Evolutionary conservation across 2,888 invertebrate species (phyloP).

Genomic region (Lordiphosa fenestrarum): DNA sequence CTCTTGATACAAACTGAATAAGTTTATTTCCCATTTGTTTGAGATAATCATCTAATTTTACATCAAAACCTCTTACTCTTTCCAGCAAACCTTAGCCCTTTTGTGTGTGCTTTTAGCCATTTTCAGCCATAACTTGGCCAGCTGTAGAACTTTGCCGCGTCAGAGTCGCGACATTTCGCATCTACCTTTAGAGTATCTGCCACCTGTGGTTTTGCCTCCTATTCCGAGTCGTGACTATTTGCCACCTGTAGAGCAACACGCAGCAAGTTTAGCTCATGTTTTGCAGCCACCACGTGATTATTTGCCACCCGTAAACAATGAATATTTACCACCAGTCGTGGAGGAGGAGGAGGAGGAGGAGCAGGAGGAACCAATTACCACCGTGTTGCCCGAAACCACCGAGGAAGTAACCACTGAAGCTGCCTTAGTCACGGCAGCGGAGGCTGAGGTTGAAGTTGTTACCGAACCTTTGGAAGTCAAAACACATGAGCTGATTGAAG

Average conservation of each 20-base stretch:
- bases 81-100: background rate
- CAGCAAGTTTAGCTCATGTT: slow-evolving; percentile 50
- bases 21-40: too few relatives aligned
- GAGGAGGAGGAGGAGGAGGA: slow-evolving; percentile 30
- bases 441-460: slow-evolving; percentile 33
- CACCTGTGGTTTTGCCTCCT: slow-evolving; percentile 70
- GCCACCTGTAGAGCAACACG: slow-evolving; percentile 70
- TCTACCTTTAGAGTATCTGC: slow-evolving; percentile 63
- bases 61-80: background rate
- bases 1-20: too few relatives aligned
- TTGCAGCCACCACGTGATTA: slow-evolving; percentile 59
- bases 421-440: slow-evolving; percentile 20
- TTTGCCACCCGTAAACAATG: slow-evolving; percentile 61
- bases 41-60: too few relatives aligned
- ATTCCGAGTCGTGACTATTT: slow-evolving; percentile 64
- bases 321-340: slow-evolving; percentile 50
- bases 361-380: slow-evolving; percentile 17
- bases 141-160: slow-evolving; percentile 36
- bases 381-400: slow-evolving; percentile 21
- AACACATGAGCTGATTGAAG: slow-evolving; percentile 43
- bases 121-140: slow-evolving; percentile 35
- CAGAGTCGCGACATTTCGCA: slow-evolving; percentile 77
- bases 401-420: slow-evolving; percentile 37
- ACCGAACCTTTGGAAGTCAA: slow-evolving; percentile 27
- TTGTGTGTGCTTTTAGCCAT: slow-evolving; percentile 13